Conservation (phyloP, 1,140 invertebrate genomes). For the Saccostrea echinata region DNA sequence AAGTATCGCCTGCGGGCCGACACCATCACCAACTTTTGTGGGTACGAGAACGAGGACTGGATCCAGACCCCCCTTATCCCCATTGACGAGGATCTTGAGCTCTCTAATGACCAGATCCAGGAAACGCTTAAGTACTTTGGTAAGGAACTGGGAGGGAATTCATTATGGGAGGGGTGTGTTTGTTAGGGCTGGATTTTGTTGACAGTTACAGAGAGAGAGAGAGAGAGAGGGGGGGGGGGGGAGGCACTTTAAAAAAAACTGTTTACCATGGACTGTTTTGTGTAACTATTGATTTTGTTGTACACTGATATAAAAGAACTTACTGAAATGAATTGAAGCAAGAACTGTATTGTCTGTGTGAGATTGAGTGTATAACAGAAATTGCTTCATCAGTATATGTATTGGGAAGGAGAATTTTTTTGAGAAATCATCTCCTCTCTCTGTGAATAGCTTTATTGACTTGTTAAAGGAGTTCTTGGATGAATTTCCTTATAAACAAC, state of each 20-base stretch:
- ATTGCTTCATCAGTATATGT: background rate
- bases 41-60: conserved; percentile 97
- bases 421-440: background rate
- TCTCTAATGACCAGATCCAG: conserved; percentile 95
- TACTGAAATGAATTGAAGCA: background rate
- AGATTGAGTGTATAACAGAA: background rate
- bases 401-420: background rate
- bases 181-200: background rate
- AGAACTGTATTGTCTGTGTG: background rate
- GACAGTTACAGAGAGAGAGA: background rate
- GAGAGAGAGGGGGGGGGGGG: background rate
- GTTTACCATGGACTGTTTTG: background rate
- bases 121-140: conserved; percentile 98
- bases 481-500: no score
- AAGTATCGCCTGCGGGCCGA: conserved; percentile 95
- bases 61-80: conserved; percentile 89
- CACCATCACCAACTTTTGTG: conserved; percentile 95
- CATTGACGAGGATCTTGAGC: conserved; percentile 87
- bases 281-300: background rate
- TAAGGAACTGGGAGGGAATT: conserved; percentile 84
- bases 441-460: no score
- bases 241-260: background rate
- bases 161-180: background rate
- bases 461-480: no score
- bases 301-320: background rate